Evolutionary conservation across 2,888 invertebrate genomes (phyloP).

Genomic region (Drosophila buzzatii): DNA sequence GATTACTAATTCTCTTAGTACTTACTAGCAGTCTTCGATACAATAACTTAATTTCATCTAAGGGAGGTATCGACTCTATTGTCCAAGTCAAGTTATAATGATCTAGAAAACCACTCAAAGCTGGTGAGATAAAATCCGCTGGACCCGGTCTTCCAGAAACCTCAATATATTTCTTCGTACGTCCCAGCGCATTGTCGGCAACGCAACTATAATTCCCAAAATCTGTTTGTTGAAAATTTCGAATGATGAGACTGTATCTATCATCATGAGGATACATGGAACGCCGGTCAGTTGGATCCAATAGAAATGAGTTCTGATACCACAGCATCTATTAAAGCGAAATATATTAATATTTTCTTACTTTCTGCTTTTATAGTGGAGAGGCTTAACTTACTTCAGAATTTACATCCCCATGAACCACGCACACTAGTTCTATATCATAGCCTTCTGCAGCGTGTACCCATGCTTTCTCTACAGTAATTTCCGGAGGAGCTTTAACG

Average conservation of each 20-base stretch:
- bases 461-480: constrained; percentile 88
- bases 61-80: constrained; percentile 88
- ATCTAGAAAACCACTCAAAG: constrained; percentile 87
- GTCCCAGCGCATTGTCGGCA: constrained; percentile 86
- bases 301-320: constrained; percentile 88
- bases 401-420: constrained; percentile 87
- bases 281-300: constrained; percentile 88
- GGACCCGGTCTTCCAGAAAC: constrained; percentile 89
- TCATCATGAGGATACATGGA: constrained; percentile 88
- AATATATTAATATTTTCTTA: background rate
- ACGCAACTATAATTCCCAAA: constrained; percentile 88
- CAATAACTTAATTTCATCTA: constrained; percentile 88
- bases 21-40: constrained; percentile 88
- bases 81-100: constrained; percentile 89
- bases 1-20: background rate
- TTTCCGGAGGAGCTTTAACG: constrained; percentile 88
- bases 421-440: constrained; percentile 88
- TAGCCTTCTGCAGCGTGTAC: constrained; percentile 88
- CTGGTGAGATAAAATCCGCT: constrained; percentile 88
- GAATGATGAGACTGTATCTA: constrained; percentile 87
- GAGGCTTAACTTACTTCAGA: constrained; percentile 84
- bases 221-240: constrained; percentile 88
- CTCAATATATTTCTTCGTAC: constrained; percentile 87
- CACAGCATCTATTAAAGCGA: constrained; percentile 86
- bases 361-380: background rate